Evolutionary conservation across 2,888 invertebrate genomes (phyloP), one percentile per base, ranked within the genome.

Genomic region (Nasonia oneida): DNA sequence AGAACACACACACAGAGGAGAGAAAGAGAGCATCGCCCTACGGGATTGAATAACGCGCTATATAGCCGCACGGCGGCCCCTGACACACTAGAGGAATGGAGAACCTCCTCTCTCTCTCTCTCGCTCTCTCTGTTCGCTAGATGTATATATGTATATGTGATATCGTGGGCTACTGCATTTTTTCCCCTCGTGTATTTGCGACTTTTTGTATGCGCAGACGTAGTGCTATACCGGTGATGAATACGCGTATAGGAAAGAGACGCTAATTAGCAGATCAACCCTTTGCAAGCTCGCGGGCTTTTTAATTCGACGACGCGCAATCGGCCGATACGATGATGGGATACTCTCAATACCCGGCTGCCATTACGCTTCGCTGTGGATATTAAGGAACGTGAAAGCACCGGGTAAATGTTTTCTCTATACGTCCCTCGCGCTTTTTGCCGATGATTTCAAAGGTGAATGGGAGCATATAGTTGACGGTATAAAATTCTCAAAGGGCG

Each of bases 181-280:
- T 61, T 61, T 61, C 23, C n/a, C n/a, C 57, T 23, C n/a, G 57
- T 61, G 23, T n/a, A n/a, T 61, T 23, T 61, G 6, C 57, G 6
- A 61, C 57, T 61, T 61, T 61, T 61, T 47, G 10, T 47, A n/a
- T 61, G 57, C 57, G n/a, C 57, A 61, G 57, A 61, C 4, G 3
- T 23, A 47, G 1, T 10, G 47, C 42, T 42, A 6, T 47, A 47
- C 2, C 23, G 57, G n/a, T 61, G 57, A 61, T 61, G 57, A 23
- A 61, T n/a, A 5, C 4, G 8, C 2, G 18, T 57, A 18, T 57
- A 57, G 4, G n/a, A n/a, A 8, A 23, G 57, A 61, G 57, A 61
- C 81, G 73, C 81, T 81, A 81, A 81, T 81, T 81, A 42, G 29
- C 81, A 39, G 73, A 81, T 81, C 18, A 61, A 42, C 42, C 81